Conservation (phyloP, 2,888 invertebrate genomes). For the Slavum lentiscoides region DNA sequence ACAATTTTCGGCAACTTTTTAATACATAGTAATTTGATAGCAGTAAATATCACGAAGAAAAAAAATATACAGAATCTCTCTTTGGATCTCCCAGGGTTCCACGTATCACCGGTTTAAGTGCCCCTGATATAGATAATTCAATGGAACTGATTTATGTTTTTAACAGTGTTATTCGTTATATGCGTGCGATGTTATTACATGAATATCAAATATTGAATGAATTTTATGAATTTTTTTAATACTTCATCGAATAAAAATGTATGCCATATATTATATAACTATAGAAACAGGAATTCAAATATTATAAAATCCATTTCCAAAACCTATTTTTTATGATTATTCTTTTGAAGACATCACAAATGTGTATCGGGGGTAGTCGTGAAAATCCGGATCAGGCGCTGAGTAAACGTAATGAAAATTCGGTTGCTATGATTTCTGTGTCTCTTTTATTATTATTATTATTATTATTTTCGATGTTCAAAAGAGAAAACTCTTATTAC, state of each 20-base stretch:
- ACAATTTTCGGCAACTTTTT: no score
- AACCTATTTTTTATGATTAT: not conserved
- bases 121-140: no score
- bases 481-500: conserved; percentile 30
- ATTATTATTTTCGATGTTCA: conserved; percentile 13
- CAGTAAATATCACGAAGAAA: no score
- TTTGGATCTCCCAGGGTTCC: no score
- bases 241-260: not conserved
- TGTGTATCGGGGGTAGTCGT: not conserved
- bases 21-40: no score
- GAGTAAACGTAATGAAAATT: conserved; percentile 24
- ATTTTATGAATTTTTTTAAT: not conserved
- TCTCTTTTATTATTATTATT: no score
- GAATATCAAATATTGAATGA: no score
- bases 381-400: conserved; percentile 19
- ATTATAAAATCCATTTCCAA: not conserved
- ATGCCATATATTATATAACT: not conserved
- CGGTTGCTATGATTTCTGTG: conserved; percentile 12
- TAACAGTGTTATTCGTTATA: no score
- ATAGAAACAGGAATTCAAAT: conserved; percentile 4
- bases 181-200: no score
- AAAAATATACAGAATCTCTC: no score
- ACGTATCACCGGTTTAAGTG: no score
- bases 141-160: no score
- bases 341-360: not conserved